A percentile compares a stretch with the other conserved stretches of the same genome.
phyloP scores from a whole-genome alignment of 2,797 vertebrate species.

The Phrynocephalus vlangalii region DNA sequence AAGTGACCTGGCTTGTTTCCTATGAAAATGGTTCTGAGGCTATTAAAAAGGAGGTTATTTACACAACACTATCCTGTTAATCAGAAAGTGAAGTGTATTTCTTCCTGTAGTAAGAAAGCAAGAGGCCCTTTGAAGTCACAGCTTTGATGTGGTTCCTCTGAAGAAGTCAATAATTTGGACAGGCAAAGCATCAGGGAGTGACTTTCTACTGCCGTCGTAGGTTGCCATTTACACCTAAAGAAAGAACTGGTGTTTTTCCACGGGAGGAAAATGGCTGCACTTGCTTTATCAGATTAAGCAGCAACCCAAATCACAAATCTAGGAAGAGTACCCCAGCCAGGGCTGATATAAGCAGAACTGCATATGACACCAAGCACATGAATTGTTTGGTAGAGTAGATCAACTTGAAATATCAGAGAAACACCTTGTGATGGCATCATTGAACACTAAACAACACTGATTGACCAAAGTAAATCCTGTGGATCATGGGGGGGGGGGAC shows the following conservation, averaged over 20 bases:
- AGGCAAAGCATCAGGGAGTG: slow-evolving; percentile 58
- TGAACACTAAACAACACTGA: too few species aligned
- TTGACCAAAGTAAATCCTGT: too few species aligned
- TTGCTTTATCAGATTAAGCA: slow-evolving; percentile 25
- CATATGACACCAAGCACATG: neutral
- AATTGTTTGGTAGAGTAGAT: neutral
- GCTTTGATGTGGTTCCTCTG: slow-evolving; percentile 49
- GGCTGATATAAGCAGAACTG: neutral
- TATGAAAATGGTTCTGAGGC: slow-evolving; percentile 41
- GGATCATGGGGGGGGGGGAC: too few species aligned
- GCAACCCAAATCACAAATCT: neutral
- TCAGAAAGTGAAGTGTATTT: slow-evolving; percentile 67
- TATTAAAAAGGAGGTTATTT: slow-evolving; percentile 60
- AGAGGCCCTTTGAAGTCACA: slow-evolving; percentile 61
- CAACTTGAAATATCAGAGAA: neutral
- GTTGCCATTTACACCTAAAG: slow-evolving; percentile 14
- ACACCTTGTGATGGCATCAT: too few species aligned
- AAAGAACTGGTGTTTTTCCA: neutral
- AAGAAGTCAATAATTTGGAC: slow-evolving; percentile 52
- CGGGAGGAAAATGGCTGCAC: neutral
- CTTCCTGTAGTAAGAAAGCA: slow-evolving; percentile 54
- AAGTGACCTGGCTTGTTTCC: slow-evolving; percentile 23
- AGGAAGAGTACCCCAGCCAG: neutral
- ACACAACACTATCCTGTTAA: slow-evolving; percentile 44
- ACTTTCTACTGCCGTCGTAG: neutral